Conservation (phyloP, 1,140 invertebrate species). For the Saccostrea cuccullata region DNA sequence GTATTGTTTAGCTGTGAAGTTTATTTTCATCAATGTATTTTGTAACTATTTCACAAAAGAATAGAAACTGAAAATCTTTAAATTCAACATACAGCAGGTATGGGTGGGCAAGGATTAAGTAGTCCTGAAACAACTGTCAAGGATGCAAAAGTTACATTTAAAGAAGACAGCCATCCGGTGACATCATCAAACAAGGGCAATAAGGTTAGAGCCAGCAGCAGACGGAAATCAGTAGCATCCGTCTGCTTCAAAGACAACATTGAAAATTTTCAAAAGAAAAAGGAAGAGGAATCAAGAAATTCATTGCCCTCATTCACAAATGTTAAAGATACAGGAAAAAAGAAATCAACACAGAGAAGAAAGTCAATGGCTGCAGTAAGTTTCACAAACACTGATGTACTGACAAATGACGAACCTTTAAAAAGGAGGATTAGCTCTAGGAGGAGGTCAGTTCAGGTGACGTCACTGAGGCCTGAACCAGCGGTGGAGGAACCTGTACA, state of each 20-base stretch:
- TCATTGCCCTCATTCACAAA: neutral
- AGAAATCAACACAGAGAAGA: neutral
- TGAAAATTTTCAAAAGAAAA: constrained; percentile 30
- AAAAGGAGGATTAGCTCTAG: neutral
- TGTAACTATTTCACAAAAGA: too few species aligned
- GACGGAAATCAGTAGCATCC: constrained; percentile 48
- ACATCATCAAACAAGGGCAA: neutral
- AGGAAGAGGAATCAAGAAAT: neutral
- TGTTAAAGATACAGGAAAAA: constrained; percentile 1
- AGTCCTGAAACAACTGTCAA: neutral
- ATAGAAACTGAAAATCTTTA: too few species aligned
- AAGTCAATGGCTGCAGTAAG: neutral
- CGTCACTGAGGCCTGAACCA: neutral
- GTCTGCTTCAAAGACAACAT: constrained; percentile 44
- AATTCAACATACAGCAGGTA: neutral
- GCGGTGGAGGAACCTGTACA: neutral
- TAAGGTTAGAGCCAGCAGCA: constrained; percentile 28
- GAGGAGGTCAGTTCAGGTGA: neutral
- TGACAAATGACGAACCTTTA: neutral
- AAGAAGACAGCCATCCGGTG: neutral
- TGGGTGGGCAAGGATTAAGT: neutral
- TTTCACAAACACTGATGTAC: neutral
- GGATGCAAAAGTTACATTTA: neutral
- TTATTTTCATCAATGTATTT: too few species aligned
- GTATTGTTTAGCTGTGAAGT: neutral